Evolutionary conservation across 2,888 invertebrate species (phyloP), one percentile per base, ranked within the genome.

Genomic region (Cephus nigrinus): DNA sequence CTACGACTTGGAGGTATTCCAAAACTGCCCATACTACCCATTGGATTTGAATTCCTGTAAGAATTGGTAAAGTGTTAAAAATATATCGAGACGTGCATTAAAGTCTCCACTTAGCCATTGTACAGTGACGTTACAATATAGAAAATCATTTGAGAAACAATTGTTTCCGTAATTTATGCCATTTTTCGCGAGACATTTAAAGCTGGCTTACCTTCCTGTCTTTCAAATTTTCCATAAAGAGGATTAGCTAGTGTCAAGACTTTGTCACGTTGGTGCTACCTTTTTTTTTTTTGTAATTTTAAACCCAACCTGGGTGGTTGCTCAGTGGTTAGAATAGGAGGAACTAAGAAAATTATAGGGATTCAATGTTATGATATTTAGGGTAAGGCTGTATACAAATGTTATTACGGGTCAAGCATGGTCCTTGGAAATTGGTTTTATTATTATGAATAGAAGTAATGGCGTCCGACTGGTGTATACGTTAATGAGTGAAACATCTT

Each of bases 21-120:
- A 91, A 94, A 93, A 90, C 93, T 92, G 90, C 95, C 95, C 93
- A 94, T 93, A 90, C 92, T 92, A 88, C 92, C 92, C 93, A 94
- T 93, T 89, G 93, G 93, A 92, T 92, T 93, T 82, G 93, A 93
- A 86, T 92, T 93, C 90, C 94, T 94, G 88, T 55, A 92, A 92
- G 80, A 84, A 83, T 77, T 82, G 80, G 74, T 76, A 69, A 73
- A 55, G 55, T 2, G 23, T 55, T 55, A 55, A 1, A 55, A 86
- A 83, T 75, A 80, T 30, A 4, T 71, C 30, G 11, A 11, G 31
- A 33, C 30, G 4, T 4, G 12, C 31, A 71, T 71, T n/a, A 4
- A 71, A 11, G 31, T 71, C 23, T 32, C 31, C 71, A 11, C 71
- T 55, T 55, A 23, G 55, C 23, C 55, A 55, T 55, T 55, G 23